These are phyloP conservation scores for Vanessa atalanta DNA, from an alignment of 1,140 invertebrate species.

Conservation along the genomic window DNA sequence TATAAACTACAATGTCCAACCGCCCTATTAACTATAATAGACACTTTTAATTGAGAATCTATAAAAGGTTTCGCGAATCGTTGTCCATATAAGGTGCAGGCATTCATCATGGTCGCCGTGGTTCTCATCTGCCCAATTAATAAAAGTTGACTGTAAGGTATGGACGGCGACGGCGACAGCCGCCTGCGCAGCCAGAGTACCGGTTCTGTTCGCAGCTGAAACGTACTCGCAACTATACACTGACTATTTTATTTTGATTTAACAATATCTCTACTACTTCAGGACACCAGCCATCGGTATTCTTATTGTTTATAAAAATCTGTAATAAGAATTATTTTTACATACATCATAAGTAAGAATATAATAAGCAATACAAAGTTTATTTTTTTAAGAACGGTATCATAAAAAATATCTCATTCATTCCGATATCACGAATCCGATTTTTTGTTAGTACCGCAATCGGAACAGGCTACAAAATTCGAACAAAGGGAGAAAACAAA, in stretches of 20 bases:
- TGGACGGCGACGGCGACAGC: constrained; percentile 64
- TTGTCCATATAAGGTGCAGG: constrained; percentile 70
- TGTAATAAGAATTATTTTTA: no score
- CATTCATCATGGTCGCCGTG: constrained; percentile 77
- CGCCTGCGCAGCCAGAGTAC: constrained; percentile 56
- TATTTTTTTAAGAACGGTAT: constrained; percentile 20
- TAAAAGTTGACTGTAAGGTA: constrained; percentile 78
- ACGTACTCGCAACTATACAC: constrained; percentile 53
- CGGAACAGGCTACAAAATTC: constrained; percentile 44
- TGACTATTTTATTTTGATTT: constrained; percentile 74
- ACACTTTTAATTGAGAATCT: constrained; percentile 81
- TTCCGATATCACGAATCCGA: constrained; percentile 36
- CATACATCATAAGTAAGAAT: not conserved
- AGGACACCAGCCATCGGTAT: no score
- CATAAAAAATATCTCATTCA: constrained; percentile 40
- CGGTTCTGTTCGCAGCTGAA: constrained; percentile 74
- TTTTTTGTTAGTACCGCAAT: constrained; percentile 51
- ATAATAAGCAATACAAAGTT: not conserved
- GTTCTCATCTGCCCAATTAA: constrained; percentile 80
- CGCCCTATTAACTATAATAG: constrained; percentile 78
- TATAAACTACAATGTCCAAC: constrained; percentile 69
- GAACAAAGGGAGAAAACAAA: constrained; percentile 72
- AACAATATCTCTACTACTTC: constrained; percentile 7
- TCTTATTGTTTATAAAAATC: no score
- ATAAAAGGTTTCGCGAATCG: constrained; percentile 79